Evolutionary conservation across 2,113 vertebrate species (phyloP), one percentile per base, ranked within the genome.

Genomic region (Pluvialis apricaria): DNA sequence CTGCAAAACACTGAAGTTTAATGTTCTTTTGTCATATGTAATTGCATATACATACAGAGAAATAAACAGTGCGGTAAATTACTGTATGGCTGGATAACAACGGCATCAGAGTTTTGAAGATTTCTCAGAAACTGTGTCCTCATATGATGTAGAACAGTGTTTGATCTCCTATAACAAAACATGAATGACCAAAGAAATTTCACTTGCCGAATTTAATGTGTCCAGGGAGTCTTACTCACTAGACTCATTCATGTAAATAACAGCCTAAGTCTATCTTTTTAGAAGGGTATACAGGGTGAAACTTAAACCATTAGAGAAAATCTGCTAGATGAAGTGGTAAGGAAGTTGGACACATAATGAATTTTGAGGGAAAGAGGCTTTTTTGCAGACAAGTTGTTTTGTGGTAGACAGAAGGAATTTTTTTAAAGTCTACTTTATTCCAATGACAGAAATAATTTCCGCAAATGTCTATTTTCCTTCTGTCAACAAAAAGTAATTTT

Each of bases 401-500:
- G 24, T 66, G 13, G 25, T 47, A 72, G 29, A 61, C 26, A 47
- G 18, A 92, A 69, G 32, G 34, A 36, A 34, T 91, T 76, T 84
- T 40, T 90, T 32, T 72, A 71, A 92, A 65, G 36, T 90, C n/a
- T 38, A 32, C 25, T 72, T 86, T 83, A 75, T 95, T 86, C 11
- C 70, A 94, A 34, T 38, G 51, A 62, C 17, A 96, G 92, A 96
- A 65, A 73, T 75, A 71, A 84, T 92, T 76, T 95, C 45, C 70
- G 96, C 31, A 87, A 94, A 96, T 87, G 18, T 47, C 54, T 88
- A 13, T 90, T 95, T 90, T 92, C 78, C n/a, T 28, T 86, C 90
- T 85, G 44, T 80, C 84, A 92, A 88, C 18, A 92, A 45, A 83
- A 77, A 77, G 61, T 9, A 45, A 64, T 60, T 82, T 47, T 92